A percentile compares a stretch with the other conserved stretches of the same genome.
Conservation (phyloP, 64 coral and sea anemone genomes). For the Actinia equina region DNA sequence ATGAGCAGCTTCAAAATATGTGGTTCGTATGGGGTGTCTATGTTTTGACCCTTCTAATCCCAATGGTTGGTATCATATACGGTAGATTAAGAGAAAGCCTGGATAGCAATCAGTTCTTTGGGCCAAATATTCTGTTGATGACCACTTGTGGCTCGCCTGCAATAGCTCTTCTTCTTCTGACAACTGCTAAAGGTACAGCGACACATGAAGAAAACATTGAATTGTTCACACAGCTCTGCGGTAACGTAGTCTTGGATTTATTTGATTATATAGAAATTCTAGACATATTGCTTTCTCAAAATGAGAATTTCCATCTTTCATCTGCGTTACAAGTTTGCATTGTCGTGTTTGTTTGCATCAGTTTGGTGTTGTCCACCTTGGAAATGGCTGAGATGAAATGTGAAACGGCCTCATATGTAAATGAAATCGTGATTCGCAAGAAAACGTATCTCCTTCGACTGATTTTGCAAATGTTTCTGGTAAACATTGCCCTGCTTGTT, state of each 20-base stretch:
- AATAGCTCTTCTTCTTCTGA: conserved; percentile 34
- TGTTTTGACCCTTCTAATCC: not conserved
- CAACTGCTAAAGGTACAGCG: not conserved
- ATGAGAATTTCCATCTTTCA: conserved; percentile 1
- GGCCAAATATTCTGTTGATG: conserved; percentile 39
- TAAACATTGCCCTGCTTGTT: conserved; percentile 46
- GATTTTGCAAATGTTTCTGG: conserved; percentile 30
- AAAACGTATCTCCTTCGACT: conserved; percentile 11
- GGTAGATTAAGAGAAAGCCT: conserved; percentile 20
- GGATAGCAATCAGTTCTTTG: conserved; percentile 14
- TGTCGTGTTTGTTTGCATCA: conserved; percentile 32
- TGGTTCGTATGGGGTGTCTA: conserved; percentile 15
- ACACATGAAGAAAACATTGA: not conserved
- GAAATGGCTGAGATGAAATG: conserved; percentile 26
- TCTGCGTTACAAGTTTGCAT: conserved; percentile 13
- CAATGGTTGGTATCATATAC: not conserved
- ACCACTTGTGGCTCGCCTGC: conserved; percentile 26
- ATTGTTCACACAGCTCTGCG: not conserved
- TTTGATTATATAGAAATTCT: conserved; percentile 65
- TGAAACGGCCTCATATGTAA: not conserved
- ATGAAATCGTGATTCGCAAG: no score
- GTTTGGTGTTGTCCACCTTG: conserved; percentile 33
- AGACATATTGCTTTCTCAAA: conserved; percentile 33
- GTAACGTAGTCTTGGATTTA: conserved; percentile 30
- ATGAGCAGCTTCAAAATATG: not conserved